A percentile compares a stretch with the other conserved stretches of the same genome.
Evolutionary conservation across 2,797 vertebrate genomes (phyloP).

Genomic region (Malurus splendens): DNA sequence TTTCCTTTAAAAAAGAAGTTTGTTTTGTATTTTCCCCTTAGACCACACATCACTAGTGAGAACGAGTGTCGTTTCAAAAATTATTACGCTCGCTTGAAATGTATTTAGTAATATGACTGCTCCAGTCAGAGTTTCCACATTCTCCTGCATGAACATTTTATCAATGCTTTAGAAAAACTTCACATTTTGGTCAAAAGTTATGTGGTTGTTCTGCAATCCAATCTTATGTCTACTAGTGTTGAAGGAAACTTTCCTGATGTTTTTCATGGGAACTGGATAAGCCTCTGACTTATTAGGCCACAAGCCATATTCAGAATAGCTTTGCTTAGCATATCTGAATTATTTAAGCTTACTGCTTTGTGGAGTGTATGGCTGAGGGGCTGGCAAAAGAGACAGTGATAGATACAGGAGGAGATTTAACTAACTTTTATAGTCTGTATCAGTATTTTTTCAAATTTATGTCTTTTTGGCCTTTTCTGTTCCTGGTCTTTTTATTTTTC

Average conservation of each 20-base stretch:
- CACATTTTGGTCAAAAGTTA: slow-evolving; percentile 34
- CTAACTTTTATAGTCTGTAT: neutral
- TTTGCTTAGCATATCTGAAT: slow-evolving; percentile 22
- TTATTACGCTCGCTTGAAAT: neutral
- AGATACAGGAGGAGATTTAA: neutral
- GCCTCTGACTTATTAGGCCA: neutral
- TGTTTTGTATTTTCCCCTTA: neutral
- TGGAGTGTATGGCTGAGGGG: neutral
- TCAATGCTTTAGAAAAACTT: neutral
- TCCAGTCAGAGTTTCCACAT: neutral
- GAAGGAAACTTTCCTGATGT: slow-evolving; percentile 16
- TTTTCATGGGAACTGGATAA: slow-evolving; percentile 46
- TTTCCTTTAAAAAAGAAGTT: neutral
- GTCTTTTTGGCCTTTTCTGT: neutral
- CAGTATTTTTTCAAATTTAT: neutral
- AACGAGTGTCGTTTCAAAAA: neutral
- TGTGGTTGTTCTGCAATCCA: neutral
- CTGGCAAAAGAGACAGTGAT: neutral
- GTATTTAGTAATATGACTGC: neutral
- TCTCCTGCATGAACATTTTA: neutral
- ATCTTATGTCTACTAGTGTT: neutral
- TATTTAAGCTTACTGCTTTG: neutral
- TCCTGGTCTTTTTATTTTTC: neutral
- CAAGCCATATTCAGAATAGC: slow-evolving; percentile 1
- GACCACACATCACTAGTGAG: neutral